Evolutionary conservation across 2,113 vertebrate genomes (phyloP).

Genomic region (Sceloporus tristichus): DNA sequence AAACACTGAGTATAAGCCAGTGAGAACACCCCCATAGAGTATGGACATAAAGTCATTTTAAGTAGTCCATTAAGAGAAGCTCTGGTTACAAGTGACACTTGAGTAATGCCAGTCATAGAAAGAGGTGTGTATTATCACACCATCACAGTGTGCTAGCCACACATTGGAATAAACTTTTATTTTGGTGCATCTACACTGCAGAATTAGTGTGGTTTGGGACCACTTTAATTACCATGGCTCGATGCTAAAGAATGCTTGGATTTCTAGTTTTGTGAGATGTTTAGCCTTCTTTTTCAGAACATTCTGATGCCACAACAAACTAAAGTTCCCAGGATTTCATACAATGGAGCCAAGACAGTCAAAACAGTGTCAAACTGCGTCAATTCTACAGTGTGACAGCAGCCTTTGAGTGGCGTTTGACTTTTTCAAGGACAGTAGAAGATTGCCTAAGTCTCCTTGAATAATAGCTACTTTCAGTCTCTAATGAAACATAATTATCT

Average conservation of each 20-base stretch:
- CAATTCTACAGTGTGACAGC: too few species aligned
- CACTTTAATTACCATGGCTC: too few species aligned
- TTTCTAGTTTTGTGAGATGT: too few species aligned
- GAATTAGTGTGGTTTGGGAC: too few species aligned
- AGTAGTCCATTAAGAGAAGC: not conserved
- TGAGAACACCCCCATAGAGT: too few species aligned
- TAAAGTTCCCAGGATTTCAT: too few species aligned
- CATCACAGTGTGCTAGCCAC: not conserved
- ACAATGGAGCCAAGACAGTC: too few species aligned
- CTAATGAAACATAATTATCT: not conserved
- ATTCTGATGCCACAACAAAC: too few species aligned
- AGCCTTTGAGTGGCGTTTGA: not conserved
- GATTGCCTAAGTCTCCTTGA: not conserved
- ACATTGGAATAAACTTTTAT: not conserved
- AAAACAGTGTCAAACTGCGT: too few species aligned
- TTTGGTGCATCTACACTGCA: not conserved
- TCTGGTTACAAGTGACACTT: not conserved
- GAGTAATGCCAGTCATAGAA: not conserved
- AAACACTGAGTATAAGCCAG: too few species aligned
- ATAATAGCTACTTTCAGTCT: conserved; percentile 14
- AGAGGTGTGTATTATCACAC: not conserved
- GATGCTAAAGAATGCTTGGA: too few species aligned
- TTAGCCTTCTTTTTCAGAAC: too few species aligned
- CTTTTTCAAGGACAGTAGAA: not conserved
- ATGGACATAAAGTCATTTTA: not conserved